A percentile compares a stretch with the other conserved stretches of the same genome.
Evolutionary conservation across 2,113 vertebrate species (phyloP).

Genomic region (human): DNA sequence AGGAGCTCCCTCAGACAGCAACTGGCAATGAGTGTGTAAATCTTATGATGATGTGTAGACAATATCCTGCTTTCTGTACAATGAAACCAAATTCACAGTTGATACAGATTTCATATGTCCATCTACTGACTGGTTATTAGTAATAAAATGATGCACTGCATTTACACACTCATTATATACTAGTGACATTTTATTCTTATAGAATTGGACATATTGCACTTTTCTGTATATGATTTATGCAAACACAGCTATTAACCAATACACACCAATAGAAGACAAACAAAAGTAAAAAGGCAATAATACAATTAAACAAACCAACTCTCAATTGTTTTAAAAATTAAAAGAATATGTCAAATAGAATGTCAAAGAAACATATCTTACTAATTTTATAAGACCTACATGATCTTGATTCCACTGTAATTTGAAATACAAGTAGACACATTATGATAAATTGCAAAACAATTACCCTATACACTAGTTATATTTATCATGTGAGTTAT

Average conservation of each 20-base stretch:
- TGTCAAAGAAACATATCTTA: background rate
- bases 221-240: background rate
- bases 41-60: background rate
- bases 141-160: background rate
- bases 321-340: slow-evolving; percentile 6
- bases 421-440: slow-evolving; percentile 10
- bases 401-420: slow-evolving; percentile 34
- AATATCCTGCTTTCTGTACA: background rate
- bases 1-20: background rate
- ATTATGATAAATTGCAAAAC: slow-evolving; percentile 2
- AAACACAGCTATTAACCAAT: background rate
- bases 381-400: background rate
- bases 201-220: background rate
- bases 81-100: background rate
- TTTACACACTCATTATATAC: background rate
- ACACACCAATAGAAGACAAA: background rate
- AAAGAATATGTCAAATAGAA: slow-evolving; percentile 27
- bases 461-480: background rate
- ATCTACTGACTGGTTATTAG: background rate
- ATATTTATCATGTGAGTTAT: slow-evolving; percentile 32
- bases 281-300: slow-evolving; percentile 26
- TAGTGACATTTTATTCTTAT: background rate
- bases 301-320: slow-evolving; percentile 15
- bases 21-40: rapidly evolving
- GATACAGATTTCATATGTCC: background rate